phyloP scores from a whole-genome alignment of 2,888 invertebrate genomes.

The Aphodius sticticus region DNA sequence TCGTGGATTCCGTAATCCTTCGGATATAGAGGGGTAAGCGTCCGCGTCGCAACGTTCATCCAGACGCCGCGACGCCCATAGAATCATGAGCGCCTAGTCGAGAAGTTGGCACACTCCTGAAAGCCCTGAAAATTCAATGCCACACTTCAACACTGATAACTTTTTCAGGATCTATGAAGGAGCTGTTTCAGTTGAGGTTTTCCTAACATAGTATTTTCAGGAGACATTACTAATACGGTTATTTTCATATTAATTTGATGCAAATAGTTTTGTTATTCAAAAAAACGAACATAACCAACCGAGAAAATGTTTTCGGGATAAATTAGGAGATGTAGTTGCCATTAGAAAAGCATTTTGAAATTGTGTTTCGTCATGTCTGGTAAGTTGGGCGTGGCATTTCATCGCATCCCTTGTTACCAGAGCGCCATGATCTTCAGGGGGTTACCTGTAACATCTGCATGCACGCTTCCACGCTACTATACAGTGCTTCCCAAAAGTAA shows the following conservation, averaged over 20 bases:
- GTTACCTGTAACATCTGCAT: background rate
- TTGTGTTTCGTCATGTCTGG: background rate
- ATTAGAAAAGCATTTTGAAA: background rate
- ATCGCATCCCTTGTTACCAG: slow-evolving; percentile 18
- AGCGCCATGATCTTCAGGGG: slow-evolving; percentile 15
- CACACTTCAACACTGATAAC: background rate
- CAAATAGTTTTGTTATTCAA: too few relatives aligned
- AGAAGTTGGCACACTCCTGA: slow-evolving; percentile 6
- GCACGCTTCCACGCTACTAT: background rate
- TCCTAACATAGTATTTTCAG: too few relatives aligned
- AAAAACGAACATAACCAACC: too few relatives aligned
- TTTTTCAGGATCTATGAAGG: too few relatives aligned
- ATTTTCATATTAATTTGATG: too few relatives aligned
- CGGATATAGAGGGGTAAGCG: background rate
- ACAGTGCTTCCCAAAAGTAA: too few relatives aligned
- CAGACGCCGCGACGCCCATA: slow-evolving; percentile 6
- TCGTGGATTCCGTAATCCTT: slow-evolving; percentile 6
- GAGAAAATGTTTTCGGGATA: too few relatives aligned
- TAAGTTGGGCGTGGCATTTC: slow-evolving; percentile 20
- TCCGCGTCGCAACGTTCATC: background rate
- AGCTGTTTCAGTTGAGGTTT: too few relatives aligned
- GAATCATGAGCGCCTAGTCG: slow-evolving; percentile 9
- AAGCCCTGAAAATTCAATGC: slow-evolving; percentile 10
- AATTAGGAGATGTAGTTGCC: too few relatives aligned
- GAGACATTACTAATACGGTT: too few relatives aligned